Percentiles rank a stretch among this genome's conserved stretches.
phyloP scores from a whole-genome alignment of 2,113 vertebrate species.

The Scortum barcoo region DNA sequence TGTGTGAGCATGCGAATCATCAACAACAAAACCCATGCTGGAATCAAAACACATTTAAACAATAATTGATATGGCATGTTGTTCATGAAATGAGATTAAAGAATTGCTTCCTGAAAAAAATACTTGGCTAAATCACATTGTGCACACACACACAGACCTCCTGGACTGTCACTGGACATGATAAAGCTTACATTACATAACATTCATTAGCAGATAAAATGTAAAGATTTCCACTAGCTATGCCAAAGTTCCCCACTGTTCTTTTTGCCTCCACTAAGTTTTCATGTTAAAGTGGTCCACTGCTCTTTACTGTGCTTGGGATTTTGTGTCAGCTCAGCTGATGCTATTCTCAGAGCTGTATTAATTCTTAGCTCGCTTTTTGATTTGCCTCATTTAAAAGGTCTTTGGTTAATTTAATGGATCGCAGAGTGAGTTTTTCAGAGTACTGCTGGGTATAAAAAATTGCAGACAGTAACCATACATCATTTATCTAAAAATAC shows the following conservation, averaged over 20 bases:
- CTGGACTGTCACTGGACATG: not conserved
- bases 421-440: constrained; percentile 77
- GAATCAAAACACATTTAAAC: constrained; percentile 6
- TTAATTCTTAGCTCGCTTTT: constrained; percentile 79
- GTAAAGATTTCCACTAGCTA: not conserved
- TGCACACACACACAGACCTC: not conserved
- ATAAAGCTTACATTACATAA: not conserved
- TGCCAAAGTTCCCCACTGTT: constrained; percentile 18
- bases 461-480: constrained; percentile 64
- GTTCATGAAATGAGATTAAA: not conserved
- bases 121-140: too few species aligned
- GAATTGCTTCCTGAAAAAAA: not conserved
- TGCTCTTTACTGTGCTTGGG: constrained; percentile 53
- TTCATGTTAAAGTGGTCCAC: constrained; percentile 55
- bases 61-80: constrained; percentile 1
- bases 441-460: constrained; percentile 68
- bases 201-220: not conserved
- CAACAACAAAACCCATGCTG: constrained; percentile 2
- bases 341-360: constrained; percentile 75
- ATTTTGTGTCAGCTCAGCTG: constrained; percentile 74
- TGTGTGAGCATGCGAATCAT: not conserved
- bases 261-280: constrained; percentile 52
- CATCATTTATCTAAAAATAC: constrained; percentile 75
- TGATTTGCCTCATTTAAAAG: constrained; percentile 82
- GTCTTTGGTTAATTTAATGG: constrained; percentile 83